phyloP scores from a whole-genome alignment of 2,113 vertebrate genomes.

The Trogon melanurus region DNA sequence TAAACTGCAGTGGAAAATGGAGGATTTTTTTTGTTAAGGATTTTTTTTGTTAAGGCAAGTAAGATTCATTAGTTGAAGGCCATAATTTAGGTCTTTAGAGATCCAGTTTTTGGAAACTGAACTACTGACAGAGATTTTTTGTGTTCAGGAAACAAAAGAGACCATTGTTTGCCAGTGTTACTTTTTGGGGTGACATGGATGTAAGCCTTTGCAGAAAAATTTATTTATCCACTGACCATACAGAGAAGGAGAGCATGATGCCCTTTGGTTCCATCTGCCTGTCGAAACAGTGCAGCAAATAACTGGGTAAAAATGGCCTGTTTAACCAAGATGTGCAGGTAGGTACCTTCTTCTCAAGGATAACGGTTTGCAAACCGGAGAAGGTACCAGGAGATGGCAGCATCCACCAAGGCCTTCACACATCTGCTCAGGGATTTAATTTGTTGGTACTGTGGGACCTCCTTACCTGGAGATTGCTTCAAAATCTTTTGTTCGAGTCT shows the following conservation, averaged over 20 bases:
- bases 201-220: background rate
- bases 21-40: background rate
- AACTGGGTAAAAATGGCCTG: background rate
- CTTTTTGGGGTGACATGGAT: background rate
- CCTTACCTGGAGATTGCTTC: background rate
- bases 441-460: background rate
- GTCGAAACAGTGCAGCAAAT: background rate
- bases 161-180: background rate
- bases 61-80: background rate
- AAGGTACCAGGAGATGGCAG: constrained; percentile 66
- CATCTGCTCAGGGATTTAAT: background rate
- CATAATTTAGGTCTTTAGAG: background rate
- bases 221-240: background rate
- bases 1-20: background rate
- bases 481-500: background rate
- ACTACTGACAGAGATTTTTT: background rate
- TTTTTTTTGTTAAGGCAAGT: background rate
- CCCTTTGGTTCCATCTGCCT: background rate
- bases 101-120: background rate
- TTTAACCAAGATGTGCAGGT: background rate
- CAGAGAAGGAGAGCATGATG: background rate
- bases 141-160: background rate
- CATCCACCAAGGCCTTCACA: background rate
- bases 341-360: background rate
- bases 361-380: background rate